A percentile compares a stretch with the other conserved stretches of the same genome.
phyloP scores from a whole-genome alignment of 2,797 vertebrate species.

The Trichosurus vulpecula region DNA sequence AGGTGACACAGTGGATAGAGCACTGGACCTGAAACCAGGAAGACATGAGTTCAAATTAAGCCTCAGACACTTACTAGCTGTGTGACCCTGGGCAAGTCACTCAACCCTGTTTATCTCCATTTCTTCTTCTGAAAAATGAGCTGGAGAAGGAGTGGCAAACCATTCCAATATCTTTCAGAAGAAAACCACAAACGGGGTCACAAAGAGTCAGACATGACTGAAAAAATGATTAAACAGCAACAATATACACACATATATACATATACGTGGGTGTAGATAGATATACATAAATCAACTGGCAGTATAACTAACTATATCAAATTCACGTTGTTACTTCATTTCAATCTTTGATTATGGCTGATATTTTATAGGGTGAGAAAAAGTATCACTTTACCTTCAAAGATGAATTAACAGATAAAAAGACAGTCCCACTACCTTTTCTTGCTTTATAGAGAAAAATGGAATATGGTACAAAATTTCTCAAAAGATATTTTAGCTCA shows the following conservation, averaged over 20 bases:
- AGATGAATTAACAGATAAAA: constrained; percentile 40
- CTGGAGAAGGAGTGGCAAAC: neutral
- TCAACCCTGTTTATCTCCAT: neutral
- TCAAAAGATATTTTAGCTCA: constrained; percentile 50
- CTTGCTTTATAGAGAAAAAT: neutral
- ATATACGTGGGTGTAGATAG: neutral
- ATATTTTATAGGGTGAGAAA: constrained; percentile 16
- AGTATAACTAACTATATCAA: neutral
- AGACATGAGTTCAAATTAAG: neutral
- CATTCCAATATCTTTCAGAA: neutral
- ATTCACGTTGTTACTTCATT: neutral
- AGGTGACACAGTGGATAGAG: neutral
- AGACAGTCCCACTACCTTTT: constrained; percentile 1
- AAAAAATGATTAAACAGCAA: neutral
- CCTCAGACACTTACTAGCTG: neutral
- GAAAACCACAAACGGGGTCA: neutral
- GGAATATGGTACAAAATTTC: constrained; percentile 32
- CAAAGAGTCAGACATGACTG: neutral
- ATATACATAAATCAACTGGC: neutral
- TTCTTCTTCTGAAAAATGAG: neutral
- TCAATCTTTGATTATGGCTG: neutral
- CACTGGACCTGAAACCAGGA: neutral
- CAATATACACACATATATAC: neutral
- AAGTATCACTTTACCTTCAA: constrained; percentile 20
- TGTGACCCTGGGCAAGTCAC: neutral